Evolutionary conservation across 2,797 vertebrate species (phyloP).

Genomic region (Synaphobranchus kaupii): DNA sequence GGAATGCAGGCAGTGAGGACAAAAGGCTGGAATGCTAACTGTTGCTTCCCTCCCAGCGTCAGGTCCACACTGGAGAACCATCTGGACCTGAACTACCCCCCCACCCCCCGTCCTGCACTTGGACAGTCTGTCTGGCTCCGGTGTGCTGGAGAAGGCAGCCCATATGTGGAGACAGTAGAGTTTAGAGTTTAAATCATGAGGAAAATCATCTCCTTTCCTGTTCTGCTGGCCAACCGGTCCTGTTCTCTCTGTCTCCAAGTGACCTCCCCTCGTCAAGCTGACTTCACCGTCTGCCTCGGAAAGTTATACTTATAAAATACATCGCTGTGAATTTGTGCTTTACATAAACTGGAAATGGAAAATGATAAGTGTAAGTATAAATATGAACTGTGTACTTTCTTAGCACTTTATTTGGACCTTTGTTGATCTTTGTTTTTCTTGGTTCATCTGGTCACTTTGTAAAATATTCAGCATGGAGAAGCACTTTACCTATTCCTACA

Average conservation of each 20-base stretch:
- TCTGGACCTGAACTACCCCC: constrained; percentile 57
- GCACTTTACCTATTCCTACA: too few species aligned
- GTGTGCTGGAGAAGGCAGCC: constrained; percentile 54
- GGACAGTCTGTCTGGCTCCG: constrained; percentile 54
- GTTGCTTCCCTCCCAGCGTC: constrained; percentile 62
- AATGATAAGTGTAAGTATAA: background rate
- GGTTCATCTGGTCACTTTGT: background rate
- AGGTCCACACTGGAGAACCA: constrained; percentile 59
- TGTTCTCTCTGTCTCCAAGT: background rate
- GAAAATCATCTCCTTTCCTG: background rate
- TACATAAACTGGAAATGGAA: background rate
- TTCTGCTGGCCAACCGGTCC: background rate
- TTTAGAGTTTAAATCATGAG: constrained; percentile 60
- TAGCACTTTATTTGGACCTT: background rate
- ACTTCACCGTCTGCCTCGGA: background rate
- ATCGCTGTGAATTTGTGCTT: too few species aligned
- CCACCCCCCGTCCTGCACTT: constrained; percentile 50
- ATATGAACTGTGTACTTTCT: background rate
- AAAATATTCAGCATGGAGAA: background rate
- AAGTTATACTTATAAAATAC: too few species aligned
- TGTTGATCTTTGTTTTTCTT: background rate
- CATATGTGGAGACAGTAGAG: constrained; percentile 67
- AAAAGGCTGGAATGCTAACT: constrained; percentile 61
- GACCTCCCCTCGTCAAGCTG: background rate
- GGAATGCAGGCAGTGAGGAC: constrained; percentile 57